Base-by-base conservation (phyloP, 64 coral and sea anemone genomes). In the Stichodactyla mertensii region DNA sequence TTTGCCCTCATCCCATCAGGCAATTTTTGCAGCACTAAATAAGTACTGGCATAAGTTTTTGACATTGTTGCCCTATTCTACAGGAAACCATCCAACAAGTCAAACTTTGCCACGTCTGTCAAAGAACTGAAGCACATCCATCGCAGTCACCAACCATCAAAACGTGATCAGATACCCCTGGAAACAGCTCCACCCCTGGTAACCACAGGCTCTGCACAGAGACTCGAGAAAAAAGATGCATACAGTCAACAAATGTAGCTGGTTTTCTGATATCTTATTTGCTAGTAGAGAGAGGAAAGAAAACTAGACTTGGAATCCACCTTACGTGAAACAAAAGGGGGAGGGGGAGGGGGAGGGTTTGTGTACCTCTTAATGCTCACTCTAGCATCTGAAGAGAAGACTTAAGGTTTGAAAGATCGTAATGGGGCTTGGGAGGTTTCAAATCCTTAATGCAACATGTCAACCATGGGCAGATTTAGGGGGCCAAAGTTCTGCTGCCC, bases 111-210 rank as follows among this genome's bases (percentile, higher is more conserved):
- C 6, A 52, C 26, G 16, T 91, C 89, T 12, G 83, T 91, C 60
- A 45, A 67, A 54, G 89, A 91, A 86, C 83, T 91, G 28, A 85
- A 86, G 23, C 89, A 86, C 52, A 54, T 91, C 13, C 89, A 91
- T 57, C 70, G 89, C 15, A 57, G 18, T 16, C 45, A 53, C 19
- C 62, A 71, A 55, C 16, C 83, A 52, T 58, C 26, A 53, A 86
- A 77, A 31, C n/a, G 24, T 27, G 69, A 74, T 23, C 64, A 69
- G 10, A n/a, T 74, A 28, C 4, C 69, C 22, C 16, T 74, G 11
- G 69, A 74, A 31, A 74, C 69, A 23, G 69, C 69, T 74, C 69
- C 69, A 28, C n/a, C 11, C 22, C 26, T 74, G 12, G 69, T 74
- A 26, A 74, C 69, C 6, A 74, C 69, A 13, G 69, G 69, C 23